These are phyloP conservation scores for Endotricha flammealis DNA, from an alignment of 2,888 invertebrate genomes.

Conservation along the genomic window DNA sequence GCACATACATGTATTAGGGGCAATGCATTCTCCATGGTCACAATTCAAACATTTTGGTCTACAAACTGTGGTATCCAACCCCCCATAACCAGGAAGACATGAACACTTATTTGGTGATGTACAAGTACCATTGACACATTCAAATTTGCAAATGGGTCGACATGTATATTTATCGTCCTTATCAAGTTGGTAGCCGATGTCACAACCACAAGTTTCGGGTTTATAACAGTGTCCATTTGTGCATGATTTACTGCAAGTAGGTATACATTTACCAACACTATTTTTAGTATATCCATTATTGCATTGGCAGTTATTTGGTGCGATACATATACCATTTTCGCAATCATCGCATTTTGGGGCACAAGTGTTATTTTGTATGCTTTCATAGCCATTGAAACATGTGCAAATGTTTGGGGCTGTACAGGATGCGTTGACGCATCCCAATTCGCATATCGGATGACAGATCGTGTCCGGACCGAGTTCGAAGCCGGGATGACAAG, in stretches of 20 bases:
- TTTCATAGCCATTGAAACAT: constrained; percentile 36
- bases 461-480: constrained; percentile 19
- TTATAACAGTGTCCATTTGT: constrained; percentile 26
- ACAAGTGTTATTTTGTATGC: constrained; percentile 18
- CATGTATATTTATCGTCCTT: constrained; percentile 21
- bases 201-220: constrained; percentile 7
- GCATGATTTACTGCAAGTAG: constrained; percentile 42
- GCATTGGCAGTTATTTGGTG: constrained; percentile 52
- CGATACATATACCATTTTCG: constrained; percentile 53
- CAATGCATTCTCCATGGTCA: constrained; percentile 38
- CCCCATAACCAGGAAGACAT: constrained; percentile 26
- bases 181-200: constrained; percentile 2
- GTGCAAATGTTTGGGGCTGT: constrained; percentile 42
- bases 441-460: constrained; percentile 25
- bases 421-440: constrained; percentile 48
- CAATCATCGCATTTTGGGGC: constrained; percentile 24
- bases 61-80: constrained; percentile 18
- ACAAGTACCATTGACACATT: constrained; percentile 29
- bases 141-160: constrained; percentile 21
- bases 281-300: constrained; percentile 41
- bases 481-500: constrained; percentile 1
- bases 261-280: constrained; percentile 17
- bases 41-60: constrained; percentile 24
- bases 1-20: constrained; percentile 37
- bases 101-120: constrained; percentile 26